Conservation (phyloP, 23 tunicate genomes). For the Clavelina lepadiformis region DNA sequence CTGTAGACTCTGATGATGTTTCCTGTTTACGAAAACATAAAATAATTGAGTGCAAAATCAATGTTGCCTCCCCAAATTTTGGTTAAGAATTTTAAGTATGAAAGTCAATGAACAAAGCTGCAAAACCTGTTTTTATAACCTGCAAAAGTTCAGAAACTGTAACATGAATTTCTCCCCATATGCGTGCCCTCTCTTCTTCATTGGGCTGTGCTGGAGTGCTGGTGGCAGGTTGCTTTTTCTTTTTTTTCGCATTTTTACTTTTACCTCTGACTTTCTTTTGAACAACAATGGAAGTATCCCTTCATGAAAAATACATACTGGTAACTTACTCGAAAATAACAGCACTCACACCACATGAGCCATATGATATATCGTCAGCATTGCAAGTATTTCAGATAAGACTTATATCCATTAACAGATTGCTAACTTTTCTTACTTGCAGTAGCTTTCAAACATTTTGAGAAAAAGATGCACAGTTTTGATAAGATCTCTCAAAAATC, state of each 20-base stretch:
- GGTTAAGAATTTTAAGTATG: no score
- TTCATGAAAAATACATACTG: no score
- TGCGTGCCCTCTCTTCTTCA: slow-evolving; percentile 54
- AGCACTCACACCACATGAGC: no score
- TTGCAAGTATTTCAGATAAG: no score
- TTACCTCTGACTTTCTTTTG: slow-evolving; percentile 37
- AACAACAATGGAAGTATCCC: slow-evolving; percentile 58
- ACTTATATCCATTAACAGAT: no score
- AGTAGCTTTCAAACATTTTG: slow-evolving; percentile 81
- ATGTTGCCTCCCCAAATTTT: no score
- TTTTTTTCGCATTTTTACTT: slow-evolving; percentile 35
- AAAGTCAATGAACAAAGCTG: background rate
- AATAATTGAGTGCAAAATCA: no score
- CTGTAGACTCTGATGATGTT: background rate
- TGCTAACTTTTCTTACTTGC: no score
- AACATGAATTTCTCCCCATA: slow-evolving; percentile 54
- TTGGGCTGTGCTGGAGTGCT: slow-evolving; percentile 5
- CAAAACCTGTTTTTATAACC: slow-evolving; percentile 10
- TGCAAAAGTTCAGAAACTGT: slow-evolving; percentile 12
- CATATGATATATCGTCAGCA: no score
- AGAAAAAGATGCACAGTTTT: slow-evolving; percentile 70
- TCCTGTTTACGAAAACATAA: background rate
- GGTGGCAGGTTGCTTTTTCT: background rate
- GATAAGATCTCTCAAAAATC: slow-evolving; percentile 52
- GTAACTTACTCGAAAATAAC: no score